phyloP scores from a whole-genome alignment of 1,140 invertebrate species.

The Aplysia californica region DNA sequence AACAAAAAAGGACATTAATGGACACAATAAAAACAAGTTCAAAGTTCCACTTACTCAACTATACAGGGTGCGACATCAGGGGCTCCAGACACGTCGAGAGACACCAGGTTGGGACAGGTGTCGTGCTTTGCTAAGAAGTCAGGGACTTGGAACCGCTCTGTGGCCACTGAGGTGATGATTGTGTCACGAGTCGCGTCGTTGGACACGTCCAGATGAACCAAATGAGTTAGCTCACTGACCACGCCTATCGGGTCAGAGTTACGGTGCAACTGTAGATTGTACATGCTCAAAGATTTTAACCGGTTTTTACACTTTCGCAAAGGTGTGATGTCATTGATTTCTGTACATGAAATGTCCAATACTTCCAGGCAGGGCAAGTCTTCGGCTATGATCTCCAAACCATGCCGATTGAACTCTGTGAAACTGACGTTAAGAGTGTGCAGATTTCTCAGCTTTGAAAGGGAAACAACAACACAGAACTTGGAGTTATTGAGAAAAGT shows the following conservation, averaged over 20 bases:
- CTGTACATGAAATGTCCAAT: constrained; percentile 79
- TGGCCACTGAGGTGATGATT: constrained; percentile 65
- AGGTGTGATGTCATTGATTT: constrained; percentile 77
- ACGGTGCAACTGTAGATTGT: constrained; percentile 74
- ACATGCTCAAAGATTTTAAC: constrained; percentile 75
- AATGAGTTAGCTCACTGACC: constrained; percentile 72
- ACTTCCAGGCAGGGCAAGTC: constrained; percentile 77
- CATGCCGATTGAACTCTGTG: constrained; percentile 79
- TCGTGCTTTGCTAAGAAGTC: constrained; percentile 69
- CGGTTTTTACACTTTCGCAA: constrained; percentile 74
- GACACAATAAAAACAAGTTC: too few species aligned
- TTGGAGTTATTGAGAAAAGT: constrained; percentile 74
- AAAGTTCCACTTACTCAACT: constrained; percentile 29
- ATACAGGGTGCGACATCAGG: constrained; percentile 72
- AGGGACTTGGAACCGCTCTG: constrained; percentile 68
- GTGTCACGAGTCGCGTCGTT: constrained; percentile 69
- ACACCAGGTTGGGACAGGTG: constrained; percentile 74
- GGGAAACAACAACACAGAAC: constrained; percentile 66
- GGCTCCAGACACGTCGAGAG: constrained; percentile 79
- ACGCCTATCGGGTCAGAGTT: constrained; percentile 69
- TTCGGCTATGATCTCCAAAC: constrained; percentile 77
- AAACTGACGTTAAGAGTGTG: constrained; percentile 78
- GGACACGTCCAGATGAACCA: constrained; percentile 77
- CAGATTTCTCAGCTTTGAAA: constrained; percentile 71
- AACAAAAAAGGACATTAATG: too few species aligned